Evolutionary conservation across 2,888 invertebrate species (phyloP), one percentile per base, ranked within the genome.

Genomic region (Agrenia bidenticulata): DNA sequence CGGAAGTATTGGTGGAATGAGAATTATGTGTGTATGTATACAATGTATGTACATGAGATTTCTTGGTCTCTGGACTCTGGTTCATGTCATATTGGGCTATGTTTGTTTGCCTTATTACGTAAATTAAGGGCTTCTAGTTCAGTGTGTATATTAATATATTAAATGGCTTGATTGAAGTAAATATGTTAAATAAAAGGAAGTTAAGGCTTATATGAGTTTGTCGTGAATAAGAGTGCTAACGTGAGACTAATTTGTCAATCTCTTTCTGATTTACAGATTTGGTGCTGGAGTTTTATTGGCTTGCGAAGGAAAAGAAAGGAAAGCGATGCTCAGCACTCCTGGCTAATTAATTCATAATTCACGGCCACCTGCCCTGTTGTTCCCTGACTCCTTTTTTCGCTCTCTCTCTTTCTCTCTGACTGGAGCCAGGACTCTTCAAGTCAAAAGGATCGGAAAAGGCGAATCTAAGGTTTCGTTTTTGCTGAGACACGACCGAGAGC

Each of bases 291-390:
- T 45, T 45, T 45, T 21, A 45, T 32, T 32, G 32, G 32, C 32
- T 32, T n/a, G 45, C 4, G 15, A 21, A 4, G 45, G 45, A 45
- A 45, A 15, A 45, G 45, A 21, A 45, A 45, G 45, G 45, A 45
- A 45, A 45, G n/a, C 21, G 45, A 45, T n/a, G 45, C 32, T 54
- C 54, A 54, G 54, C 54, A 54, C 54, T 54, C 19, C 27, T 24
- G 26, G 32, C 54, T 54, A 54, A 54, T 54, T 54, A 54, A 54
- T 54, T 54, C 54, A 54, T 54, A 54, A 54, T 54, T 54, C 54
- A 54, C 27, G 54, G 54, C 27, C 32, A 54, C 54, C 54, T 45
- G 15, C 32, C 32, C 32, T 32, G 32, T 32, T 32, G 32, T 32
- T 32, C 32, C 32, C 54, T 54, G 26, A n/a, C 32, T 27, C 32